phyloP scores from a whole-genome alignment of 1,140 invertebrate species.

The Eumaeus atala region DNA sequence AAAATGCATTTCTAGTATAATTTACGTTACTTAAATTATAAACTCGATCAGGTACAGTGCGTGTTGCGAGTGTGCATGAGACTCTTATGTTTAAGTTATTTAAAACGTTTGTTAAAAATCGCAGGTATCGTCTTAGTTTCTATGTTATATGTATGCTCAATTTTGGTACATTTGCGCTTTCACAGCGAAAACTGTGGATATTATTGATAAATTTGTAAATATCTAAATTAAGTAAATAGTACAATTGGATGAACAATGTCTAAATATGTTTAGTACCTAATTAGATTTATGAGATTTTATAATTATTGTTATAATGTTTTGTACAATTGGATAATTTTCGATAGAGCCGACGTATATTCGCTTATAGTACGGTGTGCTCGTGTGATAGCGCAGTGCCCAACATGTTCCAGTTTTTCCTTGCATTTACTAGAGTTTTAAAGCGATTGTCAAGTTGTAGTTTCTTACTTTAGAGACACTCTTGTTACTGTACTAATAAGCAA shows the following conservation, averaged over 20 bases:
- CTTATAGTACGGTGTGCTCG: constrained; percentile 48
- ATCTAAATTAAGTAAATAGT: constrained; percentile 64
- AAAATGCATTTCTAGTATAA: constrained; percentile 70
- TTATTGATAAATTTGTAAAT: constrained; percentile 55
- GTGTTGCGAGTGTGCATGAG: constrained; percentile 67
- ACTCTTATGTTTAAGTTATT: constrained; percentile 66
- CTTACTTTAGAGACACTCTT: constrained; percentile 62
- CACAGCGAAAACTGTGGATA: constrained; percentile 61
- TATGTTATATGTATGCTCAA: constrained; percentile 59
- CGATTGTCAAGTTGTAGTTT: constrained; percentile 48
- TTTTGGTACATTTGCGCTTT: constrained; percentile 65
- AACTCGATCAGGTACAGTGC: constrained; percentile 53
- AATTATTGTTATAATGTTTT: constrained; percentile 61
- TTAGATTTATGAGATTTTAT: constrained; percentile 69
- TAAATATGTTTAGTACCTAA: constrained; percentile 64
- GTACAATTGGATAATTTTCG: constrained; percentile 51
- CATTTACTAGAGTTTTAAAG: constrained; percentile 71
- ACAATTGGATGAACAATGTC: constrained; percentile 49
- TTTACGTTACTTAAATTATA: constrained; percentile 70
- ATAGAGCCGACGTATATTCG: constrained; percentile 62
- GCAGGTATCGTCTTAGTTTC: constrained; percentile 32
- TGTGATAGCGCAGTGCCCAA: constrained; percentile 67
- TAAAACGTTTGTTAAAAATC: constrained; percentile 42
- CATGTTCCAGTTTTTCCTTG: constrained; percentile 49
- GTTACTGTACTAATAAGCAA: constrained; percentile 72